phyloP scores from a whole-genome alignment of 2,113 vertebrate species.

The Lepus timidus region DNA sequence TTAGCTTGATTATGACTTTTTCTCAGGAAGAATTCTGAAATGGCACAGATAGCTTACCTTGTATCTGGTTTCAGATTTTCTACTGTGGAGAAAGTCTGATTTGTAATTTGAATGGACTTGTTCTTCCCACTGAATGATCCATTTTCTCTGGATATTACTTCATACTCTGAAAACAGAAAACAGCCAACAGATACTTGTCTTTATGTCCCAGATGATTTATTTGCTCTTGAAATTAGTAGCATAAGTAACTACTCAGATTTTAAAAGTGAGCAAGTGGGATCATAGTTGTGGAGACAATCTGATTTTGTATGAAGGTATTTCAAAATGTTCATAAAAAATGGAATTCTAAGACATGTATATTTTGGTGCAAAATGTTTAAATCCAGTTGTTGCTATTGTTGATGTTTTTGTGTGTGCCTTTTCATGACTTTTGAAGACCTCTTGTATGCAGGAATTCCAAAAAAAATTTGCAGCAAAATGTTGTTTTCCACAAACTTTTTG shows the following conservation, averaged over 20 bases:
- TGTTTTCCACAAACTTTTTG: no score
- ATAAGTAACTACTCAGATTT: constrained; percentile 24
- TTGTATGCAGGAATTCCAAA: no score
- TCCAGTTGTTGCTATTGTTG: no score
- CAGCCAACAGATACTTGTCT: constrained; percentile 22
- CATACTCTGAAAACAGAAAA: constrained; percentile 91
- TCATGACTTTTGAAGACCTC: no score
- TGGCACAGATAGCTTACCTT: constrained; percentile 88
- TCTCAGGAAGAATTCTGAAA: not conserved
- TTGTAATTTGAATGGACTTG: constrained; percentile 93
- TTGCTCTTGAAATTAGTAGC: not conserved
- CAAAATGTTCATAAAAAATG: no score
- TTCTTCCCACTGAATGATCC: constrained; percentile 91
- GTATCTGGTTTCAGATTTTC: constrained; percentile 98
- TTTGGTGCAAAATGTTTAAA: no score
- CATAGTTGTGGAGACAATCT: not conserved
- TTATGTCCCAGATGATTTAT: not conserved
- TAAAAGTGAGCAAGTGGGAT: not conserved
- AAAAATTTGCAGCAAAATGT: no score
- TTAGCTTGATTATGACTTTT: not conserved
- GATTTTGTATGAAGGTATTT: not conserved
- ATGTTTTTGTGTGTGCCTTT: no score
- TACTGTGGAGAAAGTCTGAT: constrained; percentile 97
- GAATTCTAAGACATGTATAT: no score
- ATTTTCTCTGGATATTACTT: constrained; percentile 93